Evolutionary conservation across 2,113 vertebrate species (phyloP), one percentile per base, ranked within the genome.

Genomic region (Oryzias curvinotus): DNA sequence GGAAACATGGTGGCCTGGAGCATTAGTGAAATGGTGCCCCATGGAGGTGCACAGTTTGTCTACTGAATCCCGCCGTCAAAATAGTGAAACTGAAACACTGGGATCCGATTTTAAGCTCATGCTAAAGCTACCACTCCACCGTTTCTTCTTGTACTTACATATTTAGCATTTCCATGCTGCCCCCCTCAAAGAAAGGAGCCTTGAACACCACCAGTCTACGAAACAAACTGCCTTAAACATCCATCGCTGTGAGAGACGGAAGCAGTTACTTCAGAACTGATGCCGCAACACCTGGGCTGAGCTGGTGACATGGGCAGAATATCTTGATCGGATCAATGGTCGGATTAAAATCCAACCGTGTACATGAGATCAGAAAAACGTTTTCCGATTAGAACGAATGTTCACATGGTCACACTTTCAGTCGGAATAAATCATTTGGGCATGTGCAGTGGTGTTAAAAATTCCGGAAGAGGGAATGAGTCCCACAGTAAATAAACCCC

Each of bases 1-100:
- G 97, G 97, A 28, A 98, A 94, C 52, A 44, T 96, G 3, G 86
- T 99, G 0, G 95, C 93, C 0, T 99, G 97, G 97, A 95, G 95
- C 3, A 89, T 96, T 49, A 96, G 96, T 0, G 95, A 98, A 80
- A 92, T 98, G 66, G 79, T 93, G 73, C 92, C 93, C 0, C 91
- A 95, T 0, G 97, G 95, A 52, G 96, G 95, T 1, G 97, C 94
- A 69, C 94, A 96, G 75, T 94, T 96, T 3, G 30, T 96, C 78
- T 90, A 90, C 58, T 96, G 57, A 62, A 56, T 56, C 21, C 64
- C 0, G 12, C 56, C 63, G 57, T 57, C 50, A 49, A 16, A 4
- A 15, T 21, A 8, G 26, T 57, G n/a, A 68, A 46, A 67, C 54
- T 59, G 26, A 57, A 61, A 71, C 63, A 58, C 62, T 25, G 4